A percentile compares a stretch with the other conserved stretches of the same genome.
These are phyloP conservation scores for Onchidella celtica DNA, from an alignment of 2,888 invertebrate species.

Conservation along the genomic window DNA sequence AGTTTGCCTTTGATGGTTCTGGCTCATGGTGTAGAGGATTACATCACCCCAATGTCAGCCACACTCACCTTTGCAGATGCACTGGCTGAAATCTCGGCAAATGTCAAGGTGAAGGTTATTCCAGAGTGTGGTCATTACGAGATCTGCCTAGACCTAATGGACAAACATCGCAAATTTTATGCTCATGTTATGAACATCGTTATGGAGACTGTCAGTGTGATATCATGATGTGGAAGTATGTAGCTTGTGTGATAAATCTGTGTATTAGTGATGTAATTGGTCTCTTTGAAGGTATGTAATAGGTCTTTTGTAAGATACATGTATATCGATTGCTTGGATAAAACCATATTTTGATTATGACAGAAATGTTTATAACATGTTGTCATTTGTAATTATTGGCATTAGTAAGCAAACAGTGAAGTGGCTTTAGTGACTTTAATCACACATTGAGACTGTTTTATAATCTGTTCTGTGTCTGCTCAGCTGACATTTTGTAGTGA, in stretches of 20 bases:
- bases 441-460: too few relatives aligned
- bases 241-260: background rate
- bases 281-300: too few relatives aligned
- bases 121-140: slow-evolving; percentile 74
- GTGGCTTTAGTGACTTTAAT: too few relatives aligned
- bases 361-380: too few relatives aligned
- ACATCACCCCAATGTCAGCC: slow-evolving; percentile 70
- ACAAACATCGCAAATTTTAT: slow-evolving; percentile 62
- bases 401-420: too few relatives aligned
- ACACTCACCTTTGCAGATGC: slow-evolving; percentile 68
- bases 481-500: too few relatives aligned
- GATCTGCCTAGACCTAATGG: slow-evolving; percentile 75
- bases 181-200: slow-evolving; percentile 67
- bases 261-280: background rate
- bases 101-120: slow-evolving; percentile 69
- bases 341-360: too few relatives aligned
- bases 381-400: too few relatives aligned
- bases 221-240: slow-evolving; percentile 48
- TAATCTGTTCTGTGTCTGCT: too few relatives aligned
- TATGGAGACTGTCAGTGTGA: slow-evolving; percentile 61
- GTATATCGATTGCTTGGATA: too few relatives aligned
- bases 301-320: too few relatives aligned
- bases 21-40: slow-evolving; percentile 75
- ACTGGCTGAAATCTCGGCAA: slow-evolving; percentile 63
- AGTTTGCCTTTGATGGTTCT: slow-evolving; percentile 75